Evolutionary conservation across 2,888 invertebrate species (phyloP).

Genomic region (Hirtodrosophila alboralis): DNA sequence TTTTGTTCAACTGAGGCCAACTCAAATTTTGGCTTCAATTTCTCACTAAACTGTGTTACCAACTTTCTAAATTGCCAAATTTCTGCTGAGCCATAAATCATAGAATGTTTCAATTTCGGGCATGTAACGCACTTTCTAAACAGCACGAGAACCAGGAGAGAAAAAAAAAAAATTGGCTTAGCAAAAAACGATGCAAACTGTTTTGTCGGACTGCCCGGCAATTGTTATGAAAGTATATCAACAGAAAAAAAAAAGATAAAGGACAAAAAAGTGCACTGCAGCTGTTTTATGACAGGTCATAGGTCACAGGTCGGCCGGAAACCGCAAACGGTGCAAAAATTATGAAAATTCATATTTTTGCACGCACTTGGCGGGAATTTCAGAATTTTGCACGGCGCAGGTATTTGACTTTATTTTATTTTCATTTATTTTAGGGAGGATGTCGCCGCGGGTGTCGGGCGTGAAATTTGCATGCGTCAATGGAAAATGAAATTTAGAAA

Average conservation of each 20-base stretch:
- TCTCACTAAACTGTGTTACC: conserved; percentile 30
- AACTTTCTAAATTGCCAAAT: conserved; percentile 50
- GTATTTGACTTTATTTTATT: conserved; percentile 34
- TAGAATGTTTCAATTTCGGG: conserved; percentile 39
- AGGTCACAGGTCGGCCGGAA: conserved; percentile 36
- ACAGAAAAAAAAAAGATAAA: conserved; percentile 16
- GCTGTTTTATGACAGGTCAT: conserved; percentile 63
- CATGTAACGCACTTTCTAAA: conserved; percentile 77
- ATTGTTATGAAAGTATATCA: conserved; percentile 57
- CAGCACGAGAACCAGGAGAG: conserved; percentile 45
- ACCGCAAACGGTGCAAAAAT: conserved; percentile 72
- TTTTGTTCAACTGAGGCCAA: conserved; percentile 19
- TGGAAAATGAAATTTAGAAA: conserved; percentile 59
- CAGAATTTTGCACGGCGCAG: conserved; percentile 45
- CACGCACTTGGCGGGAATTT: conserved; percentile 68
- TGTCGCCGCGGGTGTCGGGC: conserved; percentile 55
- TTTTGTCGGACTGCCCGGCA: conserved; percentile 29
- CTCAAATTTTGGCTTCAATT: conserved; percentile 13
- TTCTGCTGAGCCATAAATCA: conserved; percentile 63
- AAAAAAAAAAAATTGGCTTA: conserved; percentile 11
- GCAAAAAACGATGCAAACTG: conserved; percentile 37
- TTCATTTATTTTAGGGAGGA: conserved; percentile 9
- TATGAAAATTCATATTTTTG: conserved; percentile 80
- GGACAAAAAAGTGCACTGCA: conserved; percentile 42
- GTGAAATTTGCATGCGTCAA: conserved; percentile 75